A percentile compares a stretch with the other conserved stretches of the same genome.
Conservation (phyloP, 1,140 invertebrate species). For the Sarcophaga peregrina region DNA sequence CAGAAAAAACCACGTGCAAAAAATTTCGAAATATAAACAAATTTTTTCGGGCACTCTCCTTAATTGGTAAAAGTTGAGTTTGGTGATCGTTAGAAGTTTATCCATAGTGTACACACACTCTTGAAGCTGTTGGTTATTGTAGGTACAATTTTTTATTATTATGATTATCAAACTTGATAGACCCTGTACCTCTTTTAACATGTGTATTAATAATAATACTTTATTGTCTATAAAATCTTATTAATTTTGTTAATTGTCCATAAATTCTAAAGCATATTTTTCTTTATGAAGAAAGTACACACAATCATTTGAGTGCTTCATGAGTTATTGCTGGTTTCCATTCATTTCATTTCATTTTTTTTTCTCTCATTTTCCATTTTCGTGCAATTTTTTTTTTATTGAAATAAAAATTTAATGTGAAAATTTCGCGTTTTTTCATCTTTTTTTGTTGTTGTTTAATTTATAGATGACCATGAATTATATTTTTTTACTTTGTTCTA, state of each 20-base stretch:
- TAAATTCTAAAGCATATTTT: background rate
- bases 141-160: no score
- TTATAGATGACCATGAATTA: conserved; percentile 4
- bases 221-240: conserved; percentile 9
- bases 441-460: background rate
- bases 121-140: no score
- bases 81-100: no score
- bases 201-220: background rate
- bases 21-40: no score
- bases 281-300: background rate
- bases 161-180: no score
- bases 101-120: no score
- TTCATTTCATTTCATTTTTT: background rate
- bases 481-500: background rate
- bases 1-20: no score
- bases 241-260: conserved; percentile 18
- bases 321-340: background rate
- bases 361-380: no score
- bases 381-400: background rate
- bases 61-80: no score
- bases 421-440: background rate
- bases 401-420: no score
- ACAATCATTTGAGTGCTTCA: background rate
- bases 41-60: no score
- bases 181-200: no score